Evolutionary conservation across 2,797 vertebrate genomes (phyloP).

Genomic region (Girardinus metallicus): DNA sequence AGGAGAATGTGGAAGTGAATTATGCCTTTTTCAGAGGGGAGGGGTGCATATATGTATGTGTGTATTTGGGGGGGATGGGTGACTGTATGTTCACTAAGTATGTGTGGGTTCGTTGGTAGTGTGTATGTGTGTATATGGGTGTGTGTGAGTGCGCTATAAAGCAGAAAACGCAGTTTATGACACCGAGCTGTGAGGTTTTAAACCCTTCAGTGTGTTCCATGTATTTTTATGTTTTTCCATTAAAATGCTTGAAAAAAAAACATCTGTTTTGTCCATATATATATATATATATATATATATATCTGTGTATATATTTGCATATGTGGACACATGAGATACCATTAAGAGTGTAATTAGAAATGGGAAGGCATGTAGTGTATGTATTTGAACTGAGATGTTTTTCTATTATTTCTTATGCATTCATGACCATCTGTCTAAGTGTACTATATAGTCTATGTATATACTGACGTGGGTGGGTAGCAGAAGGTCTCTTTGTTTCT

Average conservation of each 20-base stretch:
- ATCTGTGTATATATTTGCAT: constrained; percentile 4
- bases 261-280: constrained; percentile 9
- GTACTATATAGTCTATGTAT: constrained; percentile 7
- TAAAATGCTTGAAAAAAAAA: not conserved
- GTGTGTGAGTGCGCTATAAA: constrained; percentile 37
- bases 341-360: constrained; percentile 31
- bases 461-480: constrained; percentile 11
- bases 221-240: constrained; percentile 7
- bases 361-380: constrained; percentile 35
- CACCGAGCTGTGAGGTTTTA: constrained; percentile 29
- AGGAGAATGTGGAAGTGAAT: constrained; percentile 77
- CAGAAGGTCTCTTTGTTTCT: constrained; percentile 55
- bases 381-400: constrained; percentile 19
- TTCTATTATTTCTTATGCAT: constrained; percentile 35
- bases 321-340: constrained; percentile 1
- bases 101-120: constrained; percentile 60
- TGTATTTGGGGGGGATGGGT: constrained; percentile 72
- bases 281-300: not conserved
- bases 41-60: constrained; percentile 74
- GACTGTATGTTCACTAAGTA: constrained; percentile 68
- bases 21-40: constrained; percentile 77
- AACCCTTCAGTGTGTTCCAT: constrained; percentile 18
- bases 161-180: constrained; percentile 46
- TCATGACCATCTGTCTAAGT: constrained; percentile 49
- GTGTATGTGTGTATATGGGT: constrained; percentile 23